A percentile compares a stretch with the other conserved stretches of the same genome.
phyloP scores from a whole-genome alignment of 1,140 invertebrate species.

The Euwallacea similis region DNA sequence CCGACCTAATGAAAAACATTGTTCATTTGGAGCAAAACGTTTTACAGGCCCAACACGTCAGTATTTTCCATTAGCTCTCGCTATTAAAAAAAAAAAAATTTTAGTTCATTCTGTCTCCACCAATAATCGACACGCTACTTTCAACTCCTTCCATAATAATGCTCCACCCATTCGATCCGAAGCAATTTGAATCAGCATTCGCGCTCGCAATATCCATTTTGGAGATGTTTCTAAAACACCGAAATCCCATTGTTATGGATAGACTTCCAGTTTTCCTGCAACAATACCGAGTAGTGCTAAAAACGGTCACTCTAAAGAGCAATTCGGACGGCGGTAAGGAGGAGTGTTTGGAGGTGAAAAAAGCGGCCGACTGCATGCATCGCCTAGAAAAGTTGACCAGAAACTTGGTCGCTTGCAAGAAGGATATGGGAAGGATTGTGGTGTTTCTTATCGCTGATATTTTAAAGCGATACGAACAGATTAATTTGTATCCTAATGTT shows the following conservation, averaged over 20 bases:
- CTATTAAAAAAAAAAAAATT: slow-evolving; percentile 24
- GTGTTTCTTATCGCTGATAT: slow-evolving; percentile 50
- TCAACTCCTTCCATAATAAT: slow-evolving; percentile 5
- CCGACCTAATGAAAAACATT: slow-evolving; percentile 34
- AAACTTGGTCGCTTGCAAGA: slow-evolving; percentile 42
- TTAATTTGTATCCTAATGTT: slow-evolving; percentile 44
- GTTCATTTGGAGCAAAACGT: slow-evolving; percentile 40
- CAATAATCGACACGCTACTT: slow-evolving; percentile 37
- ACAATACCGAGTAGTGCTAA: slow-evolving; percentile 44
- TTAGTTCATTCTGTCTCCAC: slow-evolving; percentile 44
- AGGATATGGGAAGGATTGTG: slow-evolving; percentile 47
- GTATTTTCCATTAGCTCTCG: background rate
- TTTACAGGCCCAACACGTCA: slow-evolving; percentile 42
- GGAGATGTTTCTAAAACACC: slow-evolving; percentile 45
- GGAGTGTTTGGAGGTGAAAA: slow-evolving; percentile 29
- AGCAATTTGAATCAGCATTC: slow-evolving; percentile 40
- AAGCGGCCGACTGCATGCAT: slow-evolving; percentile 45
- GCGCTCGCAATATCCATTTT: slow-evolving; percentile 38
- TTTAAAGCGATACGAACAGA: slow-evolving; percentile 46
- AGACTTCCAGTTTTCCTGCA: slow-evolving; percentile 46
- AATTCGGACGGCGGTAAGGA: slow-evolving; percentile 31
- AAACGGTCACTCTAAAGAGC: slow-evolving; percentile 42
- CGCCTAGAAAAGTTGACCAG: slow-evolving; percentile 48
- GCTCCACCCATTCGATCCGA: slow-evolving; percentile 29
- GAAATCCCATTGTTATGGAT: slow-evolving; percentile 48